Percentiles rank a stretch among this genome's conserved stretches.
phyloP scores from a whole-genome alignment of 2,797 vertebrate genomes.

The Gallinago solitaria region DNA sequence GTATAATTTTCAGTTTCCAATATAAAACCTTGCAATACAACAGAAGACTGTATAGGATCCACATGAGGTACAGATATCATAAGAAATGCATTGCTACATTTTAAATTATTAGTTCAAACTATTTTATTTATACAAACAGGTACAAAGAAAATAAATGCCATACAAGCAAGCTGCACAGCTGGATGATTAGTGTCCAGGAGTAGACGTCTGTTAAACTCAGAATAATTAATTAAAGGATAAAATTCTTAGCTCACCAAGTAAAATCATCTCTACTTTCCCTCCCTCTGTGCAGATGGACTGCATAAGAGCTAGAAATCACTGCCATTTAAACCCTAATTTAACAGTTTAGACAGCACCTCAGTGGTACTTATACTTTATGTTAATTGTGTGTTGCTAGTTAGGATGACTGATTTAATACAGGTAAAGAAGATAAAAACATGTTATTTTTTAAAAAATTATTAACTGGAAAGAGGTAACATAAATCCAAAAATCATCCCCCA shows the following conservation, averaged over 20 bases:
- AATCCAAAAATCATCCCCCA: not conserved
- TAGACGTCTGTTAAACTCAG: conserved; percentile 25
- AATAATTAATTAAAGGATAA: conserved; percentile 37
- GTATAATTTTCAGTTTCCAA: not conserved
- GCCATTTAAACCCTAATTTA: conserved; percentile 9
- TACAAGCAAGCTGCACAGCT: not conserved
- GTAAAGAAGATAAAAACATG: not conserved
- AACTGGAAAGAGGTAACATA: not conserved
- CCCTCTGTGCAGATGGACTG: not conserved
- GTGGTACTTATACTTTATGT: not conserved
- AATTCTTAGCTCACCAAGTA: not conserved
- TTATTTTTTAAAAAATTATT: not conserved
- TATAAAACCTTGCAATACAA: not conserved
- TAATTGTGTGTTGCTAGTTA: not conserved
- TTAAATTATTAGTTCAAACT: not conserved
- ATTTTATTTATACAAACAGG: not conserved
- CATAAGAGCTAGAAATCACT: not conserved
- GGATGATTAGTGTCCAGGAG: not conserved
- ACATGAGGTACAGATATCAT: not conserved
- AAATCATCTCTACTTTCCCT: not conserved
- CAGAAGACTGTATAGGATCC: not conserved
- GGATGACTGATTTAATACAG: not conserved
- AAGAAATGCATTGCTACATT: not conserved
- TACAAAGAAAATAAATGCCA: not conserved
- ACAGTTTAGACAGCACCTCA: not conserved